Conservation (phyloP, 1,140 invertebrate genomes). For the Trissolcus basalis region DNA sequence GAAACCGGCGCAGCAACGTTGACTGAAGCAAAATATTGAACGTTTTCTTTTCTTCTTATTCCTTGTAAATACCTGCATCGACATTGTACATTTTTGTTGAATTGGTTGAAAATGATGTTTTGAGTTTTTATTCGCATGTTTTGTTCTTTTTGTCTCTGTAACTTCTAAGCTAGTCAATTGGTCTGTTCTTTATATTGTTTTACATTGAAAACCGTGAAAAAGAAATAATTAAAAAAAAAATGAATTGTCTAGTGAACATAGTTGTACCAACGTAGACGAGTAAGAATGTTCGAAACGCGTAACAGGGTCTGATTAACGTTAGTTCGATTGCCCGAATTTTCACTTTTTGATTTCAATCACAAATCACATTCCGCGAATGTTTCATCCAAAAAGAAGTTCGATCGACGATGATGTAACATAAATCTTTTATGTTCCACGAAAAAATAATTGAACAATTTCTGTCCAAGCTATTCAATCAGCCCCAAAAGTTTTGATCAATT, state of each 20-base stretch:
- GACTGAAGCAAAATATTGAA: no score
- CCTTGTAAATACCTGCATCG: slow-evolving; percentile 27
- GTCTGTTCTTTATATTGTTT: slow-evolving; percentile 11
- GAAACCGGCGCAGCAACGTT: no score
- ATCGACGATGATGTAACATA: no score
- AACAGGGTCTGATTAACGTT: slow-evolving; percentile 39
- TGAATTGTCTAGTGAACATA: background rate
- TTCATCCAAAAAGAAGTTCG: slow-evolving; percentile 15
- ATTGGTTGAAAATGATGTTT: slow-evolving; percentile 32
- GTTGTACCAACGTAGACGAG: slow-evolving; percentile 5
- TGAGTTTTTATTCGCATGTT: slow-evolving; percentile 23
- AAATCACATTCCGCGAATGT: background rate
- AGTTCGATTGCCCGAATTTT: background rate
- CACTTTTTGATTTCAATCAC: background rate
- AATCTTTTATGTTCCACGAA: slow-evolving; percentile 2
- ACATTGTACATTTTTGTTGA: slow-evolving; percentile 47
- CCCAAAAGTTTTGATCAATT: no score
- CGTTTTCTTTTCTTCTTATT: slow-evolving; percentile 4
- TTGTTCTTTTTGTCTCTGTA: slow-evolving; percentile 13
- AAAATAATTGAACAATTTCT: slow-evolving; percentile 18
- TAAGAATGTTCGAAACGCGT: slow-evolving; percentile 11
- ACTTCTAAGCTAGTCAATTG: slow-evolving; percentile 36
- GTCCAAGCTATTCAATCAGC: background rate
- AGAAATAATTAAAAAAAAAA: background rate
- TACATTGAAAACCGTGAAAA: slow-evolving; percentile 3